phyloP scores from a whole-genome alignment of 2,113 vertebrate species.

The Protobothrops flavoviridis region DNA sequence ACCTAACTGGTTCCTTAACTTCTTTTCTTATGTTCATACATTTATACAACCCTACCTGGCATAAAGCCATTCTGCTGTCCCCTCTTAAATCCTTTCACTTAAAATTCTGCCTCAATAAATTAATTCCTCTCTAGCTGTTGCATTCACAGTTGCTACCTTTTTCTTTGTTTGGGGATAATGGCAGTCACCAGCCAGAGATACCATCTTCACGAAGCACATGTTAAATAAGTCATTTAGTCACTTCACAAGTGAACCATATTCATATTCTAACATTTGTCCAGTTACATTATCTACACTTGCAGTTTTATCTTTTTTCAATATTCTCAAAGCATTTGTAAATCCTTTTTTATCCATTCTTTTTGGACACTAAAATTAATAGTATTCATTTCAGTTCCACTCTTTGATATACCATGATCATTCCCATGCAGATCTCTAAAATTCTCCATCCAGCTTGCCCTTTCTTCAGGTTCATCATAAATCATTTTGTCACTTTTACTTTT shows the following conservation, averaged over 20 bases:
- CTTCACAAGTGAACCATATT: background rate
- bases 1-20: background rate
- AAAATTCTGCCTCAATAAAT: background rate
- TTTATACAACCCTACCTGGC: background rate
- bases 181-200: background rate
- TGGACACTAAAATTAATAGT: background rate
- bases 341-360: background rate
- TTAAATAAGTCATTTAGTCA: background rate
- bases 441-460: background rate
- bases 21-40: background rate
- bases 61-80: background rate
- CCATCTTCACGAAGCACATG: background rate
- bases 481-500: background rate
- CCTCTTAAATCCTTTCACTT: background rate
- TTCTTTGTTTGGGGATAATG: background rate
- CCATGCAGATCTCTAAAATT: background rate
- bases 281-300: background rate
- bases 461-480: background rate
- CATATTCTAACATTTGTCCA: background rate
- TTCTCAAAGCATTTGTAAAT: background rate
- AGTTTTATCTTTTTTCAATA: background rate
- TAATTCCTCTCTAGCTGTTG: background rate
- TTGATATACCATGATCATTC: background rate
- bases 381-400: background rate
- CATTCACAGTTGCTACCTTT: background rate